Percentiles rank a stretch among this genome's conserved stretches.
Conservation (phyloP, 2,888 invertebrate species). For the Idaea straminata region DNA sequence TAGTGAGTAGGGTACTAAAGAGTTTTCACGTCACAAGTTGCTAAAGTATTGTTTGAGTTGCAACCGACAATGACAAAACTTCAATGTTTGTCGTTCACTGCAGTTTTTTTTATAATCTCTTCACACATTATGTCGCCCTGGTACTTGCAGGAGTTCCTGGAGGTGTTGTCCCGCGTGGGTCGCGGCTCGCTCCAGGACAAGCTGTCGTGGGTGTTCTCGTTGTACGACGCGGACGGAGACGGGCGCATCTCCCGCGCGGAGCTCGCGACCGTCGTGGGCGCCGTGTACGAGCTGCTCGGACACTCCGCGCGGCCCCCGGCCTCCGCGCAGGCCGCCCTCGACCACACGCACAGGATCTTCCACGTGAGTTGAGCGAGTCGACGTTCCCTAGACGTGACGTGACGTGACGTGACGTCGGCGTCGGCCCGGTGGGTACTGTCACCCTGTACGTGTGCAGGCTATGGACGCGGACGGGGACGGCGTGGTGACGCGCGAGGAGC, state of each 20-base stretch:
- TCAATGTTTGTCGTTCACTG: too few relatives aligned
- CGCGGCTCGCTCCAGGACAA: conserved; percentile 92
- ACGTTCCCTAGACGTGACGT: neutral
- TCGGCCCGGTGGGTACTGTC: neutral
- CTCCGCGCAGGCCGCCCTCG: conserved; percentile 85
- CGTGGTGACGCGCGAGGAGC: conserved; percentile 89
- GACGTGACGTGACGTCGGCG: neutral
- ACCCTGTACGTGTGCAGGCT: conserved; percentile 69
- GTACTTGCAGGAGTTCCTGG: conserved; percentile 87
- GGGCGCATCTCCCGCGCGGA: conserved; percentile 91
- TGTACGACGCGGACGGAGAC: conserved; percentile 93
- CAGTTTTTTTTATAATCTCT: too few relatives aligned
- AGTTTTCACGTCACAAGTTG: too few relatives aligned
- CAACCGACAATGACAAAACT: too few relatives aligned
- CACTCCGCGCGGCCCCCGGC: conserved; percentile 87
- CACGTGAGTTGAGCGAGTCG: conserved; percentile 79
- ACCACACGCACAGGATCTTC: conserved; percentile 93
- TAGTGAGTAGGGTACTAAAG: too few relatives aligned
- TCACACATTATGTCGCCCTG: neutral
- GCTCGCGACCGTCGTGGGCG: conserved; percentile 86
- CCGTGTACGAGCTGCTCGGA: conserved; percentile 93
- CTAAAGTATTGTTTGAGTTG: too few relatives aligned
- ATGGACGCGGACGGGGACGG: conserved; percentile 91
- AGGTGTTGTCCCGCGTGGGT: conserved; percentile 90
- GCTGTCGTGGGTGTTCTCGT: conserved; percentile 92